phyloP scores from a whole-genome alignment of 2,888 invertebrate species.

The Baronia brevicornis region DNA sequence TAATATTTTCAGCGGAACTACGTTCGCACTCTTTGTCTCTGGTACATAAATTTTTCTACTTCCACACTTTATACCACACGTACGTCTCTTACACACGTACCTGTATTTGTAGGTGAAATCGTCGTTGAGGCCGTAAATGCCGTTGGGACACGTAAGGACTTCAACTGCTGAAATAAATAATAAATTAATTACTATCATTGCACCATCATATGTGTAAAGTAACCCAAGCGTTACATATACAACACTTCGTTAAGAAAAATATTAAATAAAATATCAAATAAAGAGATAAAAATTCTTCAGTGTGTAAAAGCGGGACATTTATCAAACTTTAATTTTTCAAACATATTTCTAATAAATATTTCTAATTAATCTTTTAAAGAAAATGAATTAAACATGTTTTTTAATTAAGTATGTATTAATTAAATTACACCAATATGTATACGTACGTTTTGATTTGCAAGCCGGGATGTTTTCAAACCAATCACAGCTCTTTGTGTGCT shows the following conservation, averaged over 20 bases:
- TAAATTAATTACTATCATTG: no score
- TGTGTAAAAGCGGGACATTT: not conserved
- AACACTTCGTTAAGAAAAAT: no score
- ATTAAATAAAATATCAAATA: not conserved
- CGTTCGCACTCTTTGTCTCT: no score
- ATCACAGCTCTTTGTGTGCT: constrained; percentile 81
- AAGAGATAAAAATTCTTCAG: no score
- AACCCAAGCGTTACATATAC: no score
- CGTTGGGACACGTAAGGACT: constrained; percentile 6
- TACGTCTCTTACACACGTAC: not conserved
- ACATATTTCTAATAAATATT: no score
- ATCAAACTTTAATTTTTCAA: not conserved
- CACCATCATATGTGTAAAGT: no score
- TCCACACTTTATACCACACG: not conserved
- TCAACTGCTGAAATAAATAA: constrained; percentile 37
- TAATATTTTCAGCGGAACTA: no score
- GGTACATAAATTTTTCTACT: not conserved
- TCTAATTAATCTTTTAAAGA: no score
- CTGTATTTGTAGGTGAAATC: constrained; percentile 2
- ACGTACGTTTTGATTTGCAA: constrained; percentile 75
- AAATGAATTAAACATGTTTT: constrained; percentile 8
- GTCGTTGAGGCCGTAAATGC: constrained; percentile 1
- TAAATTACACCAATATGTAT: not conserved
- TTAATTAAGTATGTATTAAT: no score
- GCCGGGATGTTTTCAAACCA: constrained; percentile 87